These are phyloP conservation scores for Brachystomella parvula DNA, from an alignment of 1,140 invertebrate genomes.

Conservation along the genomic window DNA sequence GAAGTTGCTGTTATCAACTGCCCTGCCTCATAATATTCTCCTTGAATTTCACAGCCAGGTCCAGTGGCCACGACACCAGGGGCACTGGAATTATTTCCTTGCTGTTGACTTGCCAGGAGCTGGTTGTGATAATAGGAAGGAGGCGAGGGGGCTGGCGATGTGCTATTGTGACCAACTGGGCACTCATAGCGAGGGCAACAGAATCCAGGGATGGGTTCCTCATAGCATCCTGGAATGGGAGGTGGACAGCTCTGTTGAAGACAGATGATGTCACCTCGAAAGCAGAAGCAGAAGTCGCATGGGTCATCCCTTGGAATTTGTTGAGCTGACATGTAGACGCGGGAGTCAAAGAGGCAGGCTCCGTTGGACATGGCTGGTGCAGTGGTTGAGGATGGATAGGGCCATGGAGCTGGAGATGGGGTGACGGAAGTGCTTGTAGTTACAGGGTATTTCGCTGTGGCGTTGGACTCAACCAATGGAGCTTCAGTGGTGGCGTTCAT, in stretches of 20 bases:
- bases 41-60: slow-evolving; percentile 74
- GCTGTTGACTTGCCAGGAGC: slow-evolving; percentile 23
- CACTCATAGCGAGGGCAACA: slow-evolving; percentile 92
- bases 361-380: slow-evolving; percentile 60
- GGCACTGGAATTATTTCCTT: background rate
- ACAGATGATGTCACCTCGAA: slow-evolving; percentile 90
- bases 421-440: slow-evolving; percentile 34
- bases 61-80: slow-evolving; percentile 51
- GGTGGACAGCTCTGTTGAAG: slow-evolving; percentile 90
- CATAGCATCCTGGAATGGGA: slow-evolving; percentile 78
- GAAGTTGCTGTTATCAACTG: slow-evolving; percentile 72
- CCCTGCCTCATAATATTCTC: slow-evolving; percentile 70
- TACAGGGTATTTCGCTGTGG: slow-evolving; percentile 26
- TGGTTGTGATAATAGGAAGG: slow-evolving; percentile 61
- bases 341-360: slow-evolving; percentile 81
- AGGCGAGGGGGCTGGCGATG: slow-evolving; percentile 64
- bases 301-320: slow-evolving; percentile 88
- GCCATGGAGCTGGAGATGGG: slow-evolving; percentile 34
- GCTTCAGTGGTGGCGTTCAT: background rate
- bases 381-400: slow-evolving; percentile 28
- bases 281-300: slow-evolving; percentile 95
- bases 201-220: slow-evolving; percentile 84
- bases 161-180: slow-evolving; percentile 70
- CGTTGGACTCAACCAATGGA: background rate
- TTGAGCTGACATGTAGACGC: slow-evolving; percentile 85